Conservation (phyloP, 2,888 invertebrate genomes). For the Dryobota labecula region DNA sequence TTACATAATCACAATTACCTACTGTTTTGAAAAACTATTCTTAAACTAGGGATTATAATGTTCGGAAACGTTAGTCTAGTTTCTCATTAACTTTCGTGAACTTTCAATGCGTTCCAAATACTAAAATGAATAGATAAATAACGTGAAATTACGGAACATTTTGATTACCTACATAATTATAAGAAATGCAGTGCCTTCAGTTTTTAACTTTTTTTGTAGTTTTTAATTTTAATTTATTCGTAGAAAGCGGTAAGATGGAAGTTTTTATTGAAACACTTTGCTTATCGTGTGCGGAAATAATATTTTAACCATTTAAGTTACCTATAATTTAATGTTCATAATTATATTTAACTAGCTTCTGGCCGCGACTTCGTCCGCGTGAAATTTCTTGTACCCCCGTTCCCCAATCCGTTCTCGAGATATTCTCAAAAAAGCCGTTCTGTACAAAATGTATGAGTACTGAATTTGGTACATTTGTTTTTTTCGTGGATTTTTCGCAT, state of each 20-base stretch:
- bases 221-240: constrained; percentile 53
- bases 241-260: constrained; percentile 73
- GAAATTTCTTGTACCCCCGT: too few species aligned
- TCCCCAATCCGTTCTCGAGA: too few species aligned
- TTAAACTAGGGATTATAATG: constrained; percentile 43
- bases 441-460: too few species aligned
- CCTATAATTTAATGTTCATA: not conserved
- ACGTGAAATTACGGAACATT: not conserved
- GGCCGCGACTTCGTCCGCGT: too few species aligned
- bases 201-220: constrained; percentile 61
- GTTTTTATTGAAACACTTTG: not conserved
- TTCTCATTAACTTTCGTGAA: constrained; percentile 29
- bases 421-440: too few species aligned
- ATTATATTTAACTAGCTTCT: too few species aligned
- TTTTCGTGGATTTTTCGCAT: too few species aligned
- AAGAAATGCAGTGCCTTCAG: constrained; percentile 59
- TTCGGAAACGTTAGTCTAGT: constrained; percentile 52
- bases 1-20: constrained; percentile 65
- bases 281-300: not conserved
- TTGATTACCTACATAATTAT: constrained; percentile 8
- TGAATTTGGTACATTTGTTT: too few species aligned
- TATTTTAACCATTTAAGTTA: not conserved
- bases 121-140: constrained; percentile 45
- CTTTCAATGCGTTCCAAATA: constrained; percentile 36
- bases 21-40: constrained; percentile 55